Base-by-base conservation (phyloP, 2,113 vertebrate species). In the Dasypus novemcinctus region DNA sequence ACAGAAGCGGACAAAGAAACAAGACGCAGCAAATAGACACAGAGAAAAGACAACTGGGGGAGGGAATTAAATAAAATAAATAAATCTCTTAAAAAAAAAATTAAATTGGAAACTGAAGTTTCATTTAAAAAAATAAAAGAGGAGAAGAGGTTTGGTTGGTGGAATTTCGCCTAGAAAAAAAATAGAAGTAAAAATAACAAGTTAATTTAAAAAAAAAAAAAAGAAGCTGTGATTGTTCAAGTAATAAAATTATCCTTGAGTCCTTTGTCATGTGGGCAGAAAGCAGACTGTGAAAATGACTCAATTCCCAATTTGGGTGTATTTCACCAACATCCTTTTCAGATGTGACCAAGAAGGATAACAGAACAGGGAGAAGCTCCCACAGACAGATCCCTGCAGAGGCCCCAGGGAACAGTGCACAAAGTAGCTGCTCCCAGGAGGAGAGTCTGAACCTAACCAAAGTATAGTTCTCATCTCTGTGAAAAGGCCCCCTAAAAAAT, bases 121-220 rank as follows among this genome's bases (percentile, higher is more conserved):
- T 52, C 21, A n/a, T n/a, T n/a, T 81, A 33, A 95, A 90, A 75
- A 68, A 91, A 87, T 71, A 57, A 57, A 81, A 43, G 63, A 90
- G 75, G 76, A 72, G 46, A 63, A 90, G 82, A 66, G 4, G 2
- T 80, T 66, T 89, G 80, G 41, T 49, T 88, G 63, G 36, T 64
- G 21, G 78, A 88, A 87, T 93, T 92, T 91, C 54, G 87, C 46
- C 49, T 89, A 71, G 23, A 95, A 94, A 20, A 94, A 20, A 59
- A 89, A 74, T n/a, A n/a, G n/a, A 88, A 57, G 4, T 76, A 76
- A 95, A 91, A 96, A 46, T 72, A 88, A 59, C n/a, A n/a, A n/a
- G 33, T n/a, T n/a, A n/a, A n/a, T n/a, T n/a, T n/a, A n/a, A n/a
- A n/a, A n/a, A n/a, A n/a, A n/a, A n/a, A n/a, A n/a, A n/a, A n/a